phyloP scores from a whole-genome alignment of 2,888 invertebrate genomes.

The Congeria kusceri region DNA sequence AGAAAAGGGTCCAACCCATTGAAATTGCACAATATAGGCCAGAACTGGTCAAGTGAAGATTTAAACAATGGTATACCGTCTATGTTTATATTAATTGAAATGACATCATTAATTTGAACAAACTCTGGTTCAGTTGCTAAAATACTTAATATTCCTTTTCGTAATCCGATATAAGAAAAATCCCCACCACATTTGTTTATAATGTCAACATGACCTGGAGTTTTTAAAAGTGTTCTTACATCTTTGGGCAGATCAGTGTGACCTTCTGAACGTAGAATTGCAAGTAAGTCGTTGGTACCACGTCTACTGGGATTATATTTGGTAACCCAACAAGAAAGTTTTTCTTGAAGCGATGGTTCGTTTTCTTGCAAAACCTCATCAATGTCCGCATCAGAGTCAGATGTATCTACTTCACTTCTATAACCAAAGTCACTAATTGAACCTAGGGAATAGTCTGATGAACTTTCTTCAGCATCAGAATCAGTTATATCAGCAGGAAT shows the following conservation, averaged over 20 bases:
- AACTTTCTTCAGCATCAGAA: no score
- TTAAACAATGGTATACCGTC: conserved; percentile 56
- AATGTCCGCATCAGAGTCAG: no score
- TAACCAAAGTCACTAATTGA: no score
- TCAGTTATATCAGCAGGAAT: no score
- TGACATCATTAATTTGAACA: background rate
- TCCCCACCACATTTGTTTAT: conserved; percentile 48
- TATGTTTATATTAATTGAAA: conserved; percentile 11
- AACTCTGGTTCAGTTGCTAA: background rate
- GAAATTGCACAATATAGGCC: conserved; percentile 56
- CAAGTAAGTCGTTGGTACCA: no score
- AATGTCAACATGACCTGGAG: conserved; percentile 32
- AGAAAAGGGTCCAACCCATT: conserved; percentile 42
- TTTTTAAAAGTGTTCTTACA: conserved; percentile 54
- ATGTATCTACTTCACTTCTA: no score
- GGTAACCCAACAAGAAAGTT: no score
- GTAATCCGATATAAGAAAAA: conserved; percentile 58
- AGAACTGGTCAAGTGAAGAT: conserved; percentile 41
- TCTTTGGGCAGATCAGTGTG: conserved; percentile 53
- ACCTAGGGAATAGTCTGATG: no score
- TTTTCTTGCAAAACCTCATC: no score
- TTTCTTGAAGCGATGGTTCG: no score
- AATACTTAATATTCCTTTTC: conserved; percentile 17
- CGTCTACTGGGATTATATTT: no score
- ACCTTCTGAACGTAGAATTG: no score